Conservation (phyloP, 2,113 vertebrate species). For the Bucco capensis region DNA sequence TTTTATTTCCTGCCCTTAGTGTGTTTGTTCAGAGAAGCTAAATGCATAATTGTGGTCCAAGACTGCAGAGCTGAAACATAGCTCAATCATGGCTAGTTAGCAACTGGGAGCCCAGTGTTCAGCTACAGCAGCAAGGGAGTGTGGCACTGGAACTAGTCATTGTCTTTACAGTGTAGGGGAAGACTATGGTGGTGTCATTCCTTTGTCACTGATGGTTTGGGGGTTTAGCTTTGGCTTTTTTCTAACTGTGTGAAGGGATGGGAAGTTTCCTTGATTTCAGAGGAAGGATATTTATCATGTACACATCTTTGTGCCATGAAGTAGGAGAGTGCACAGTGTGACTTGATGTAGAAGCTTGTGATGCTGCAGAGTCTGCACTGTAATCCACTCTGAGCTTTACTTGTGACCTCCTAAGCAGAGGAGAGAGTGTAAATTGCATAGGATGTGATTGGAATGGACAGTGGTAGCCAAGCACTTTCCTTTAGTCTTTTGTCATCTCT, state of each 20-base stretch:
- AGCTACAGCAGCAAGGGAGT: no score
- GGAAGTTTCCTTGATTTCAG: not conserved
- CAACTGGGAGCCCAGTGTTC: not conserved
- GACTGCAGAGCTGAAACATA: not conserved
- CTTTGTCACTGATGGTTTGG: not conserved
- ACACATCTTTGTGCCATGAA: fast-evolving
- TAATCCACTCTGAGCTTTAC: not conserved
- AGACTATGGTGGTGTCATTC: not conserved
- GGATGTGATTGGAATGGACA: not conserved
- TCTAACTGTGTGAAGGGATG: not conserved
- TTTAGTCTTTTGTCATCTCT: not conserved
- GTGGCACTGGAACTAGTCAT: not conserved
- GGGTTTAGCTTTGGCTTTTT: not conserved
- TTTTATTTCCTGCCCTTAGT: not conserved
- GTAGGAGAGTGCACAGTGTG: not conserved
- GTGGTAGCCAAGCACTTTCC: not conserved
- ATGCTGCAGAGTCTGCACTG: not conserved
- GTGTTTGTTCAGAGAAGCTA: not conserved
- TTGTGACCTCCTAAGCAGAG: not conserved
- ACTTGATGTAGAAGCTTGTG: not conserved
- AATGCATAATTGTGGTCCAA: not conserved
- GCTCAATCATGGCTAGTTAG: not conserved
- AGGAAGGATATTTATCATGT: not conserved
- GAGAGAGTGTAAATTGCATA: not conserved
- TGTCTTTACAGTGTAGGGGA: not conserved